These are phyloP conservation scores for Microplitis deprimator DNA, from an alignment of 2,888 invertebrate genomes.

Conservation along the genomic window DNA sequence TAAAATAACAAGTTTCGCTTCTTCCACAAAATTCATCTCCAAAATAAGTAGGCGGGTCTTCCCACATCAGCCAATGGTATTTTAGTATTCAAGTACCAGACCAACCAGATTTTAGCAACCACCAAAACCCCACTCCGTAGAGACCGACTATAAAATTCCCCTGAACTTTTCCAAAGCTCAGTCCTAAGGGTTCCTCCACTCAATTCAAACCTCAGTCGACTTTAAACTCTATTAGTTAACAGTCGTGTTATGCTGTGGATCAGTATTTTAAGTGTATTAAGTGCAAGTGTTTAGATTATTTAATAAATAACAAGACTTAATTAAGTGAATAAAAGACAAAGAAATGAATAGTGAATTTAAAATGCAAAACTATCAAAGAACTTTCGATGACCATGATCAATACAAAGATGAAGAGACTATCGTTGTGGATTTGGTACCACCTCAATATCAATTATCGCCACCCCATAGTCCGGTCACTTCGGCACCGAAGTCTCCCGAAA, in stretches of 20 bases:
- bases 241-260: conserved; percentile 17
- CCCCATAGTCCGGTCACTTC: conserved; percentile 58
- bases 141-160: neutral
- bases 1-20: neutral
- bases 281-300: neutral
- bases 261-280: neutral
- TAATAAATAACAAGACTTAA: neutral
- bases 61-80: neutral
- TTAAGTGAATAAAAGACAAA: too few relatives aligned
- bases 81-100: neutral
- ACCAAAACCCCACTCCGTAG: neutral
- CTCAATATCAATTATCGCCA: conserved; percentile 65
- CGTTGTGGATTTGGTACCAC: conserved; percentile 76
- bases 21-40: neutral
- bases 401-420: conserved; percentile 70
- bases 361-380: conserved; percentile 62
- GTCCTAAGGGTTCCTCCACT: neutral
- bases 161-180: neutral
- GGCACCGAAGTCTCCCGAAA: conserved; percentile 57
- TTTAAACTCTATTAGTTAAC: neutral
- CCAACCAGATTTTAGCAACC: neutral
- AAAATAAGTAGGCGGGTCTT: neutral
- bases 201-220: neutral
- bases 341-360: conserved; percentile 10
- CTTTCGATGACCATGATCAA: conserved; percentile 61